Evolutionary conservation across 2,888 invertebrate genomes (phyloP).

Genomic region (Microchrysa polita): DNA sequence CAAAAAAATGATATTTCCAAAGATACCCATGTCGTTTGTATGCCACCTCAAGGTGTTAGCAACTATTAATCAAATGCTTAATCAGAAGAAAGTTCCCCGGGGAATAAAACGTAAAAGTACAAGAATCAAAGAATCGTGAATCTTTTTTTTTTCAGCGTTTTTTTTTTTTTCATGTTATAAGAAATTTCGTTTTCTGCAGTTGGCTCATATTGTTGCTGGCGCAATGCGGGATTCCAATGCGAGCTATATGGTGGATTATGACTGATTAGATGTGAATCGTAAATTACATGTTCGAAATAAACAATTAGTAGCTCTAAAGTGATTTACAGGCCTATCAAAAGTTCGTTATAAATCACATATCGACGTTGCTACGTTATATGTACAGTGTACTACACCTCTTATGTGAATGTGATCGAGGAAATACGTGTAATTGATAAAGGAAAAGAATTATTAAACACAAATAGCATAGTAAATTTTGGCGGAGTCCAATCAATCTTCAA

Average conservation of each 20-base stretch:
- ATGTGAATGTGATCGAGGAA: too few relatives aligned
- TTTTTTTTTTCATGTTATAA: too few relatives aligned
- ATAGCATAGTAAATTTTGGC: too few relatives aligned
- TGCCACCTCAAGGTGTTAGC: constrained; percentile 37
- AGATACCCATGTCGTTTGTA: constrained; percentile 42
- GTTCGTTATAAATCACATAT: background rate
- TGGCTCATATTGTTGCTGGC: background rate
- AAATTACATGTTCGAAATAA: constrained; percentile 15
- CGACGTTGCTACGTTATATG: too few relatives aligned
- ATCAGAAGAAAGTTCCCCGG: constrained; percentile 32
- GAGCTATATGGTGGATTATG: constrained; percentile 27
- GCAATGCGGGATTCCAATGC: too few relatives aligned
- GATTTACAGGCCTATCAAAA: constrained; percentile 1
- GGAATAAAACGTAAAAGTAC: constrained; percentile 33
- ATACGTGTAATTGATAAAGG: too few relatives aligned
- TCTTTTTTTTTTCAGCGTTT: too few relatives aligned
- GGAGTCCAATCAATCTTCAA: too few relatives aligned
- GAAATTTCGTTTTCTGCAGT: constrained; percentile 15
- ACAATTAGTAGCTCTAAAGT: constrained; percentile 21
- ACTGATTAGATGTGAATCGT: constrained; percentile 21
- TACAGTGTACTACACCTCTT: too few relatives aligned
- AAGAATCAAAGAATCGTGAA: constrained; percentile 27
- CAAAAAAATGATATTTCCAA: constrained; percentile 21
- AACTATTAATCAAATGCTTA: constrained; percentile 39
- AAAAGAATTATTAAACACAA: too few relatives aligned